Percentiles rank a stretch among this genome's conserved stretches.
These are phyloP conservation scores for Coilia nasus DNA, from an alignment of 2,797 vertebrate genomes.

Conservation along the genomic window DNA sequence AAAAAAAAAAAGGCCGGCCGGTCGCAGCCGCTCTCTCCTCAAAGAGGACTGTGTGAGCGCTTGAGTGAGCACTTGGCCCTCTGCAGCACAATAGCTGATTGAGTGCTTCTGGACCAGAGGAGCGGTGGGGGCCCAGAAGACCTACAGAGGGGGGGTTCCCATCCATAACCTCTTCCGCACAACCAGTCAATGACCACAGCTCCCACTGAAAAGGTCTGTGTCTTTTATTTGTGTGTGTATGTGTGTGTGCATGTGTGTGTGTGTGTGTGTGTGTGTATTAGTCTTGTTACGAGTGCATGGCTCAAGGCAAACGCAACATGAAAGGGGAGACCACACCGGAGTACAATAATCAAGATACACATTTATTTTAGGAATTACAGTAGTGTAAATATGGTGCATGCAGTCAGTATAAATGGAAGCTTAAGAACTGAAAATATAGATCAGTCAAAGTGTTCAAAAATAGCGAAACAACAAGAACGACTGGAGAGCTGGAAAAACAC, in stretches of 20 bases:
- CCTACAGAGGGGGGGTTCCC: not conserved
- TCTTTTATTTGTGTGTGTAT: not conserved
- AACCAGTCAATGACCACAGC: conserved; percentile 1
- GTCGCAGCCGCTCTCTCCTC: conserved; percentile 24
- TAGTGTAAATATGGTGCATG: too few relatives aligned
- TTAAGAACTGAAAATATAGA: too few relatives aligned
- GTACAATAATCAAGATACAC: too few relatives aligned
- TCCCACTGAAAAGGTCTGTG: not conserved
- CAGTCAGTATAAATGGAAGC: too few relatives aligned
- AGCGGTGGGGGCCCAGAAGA: not conserved
- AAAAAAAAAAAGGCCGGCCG: not conserved
- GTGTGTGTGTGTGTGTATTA: not conserved
- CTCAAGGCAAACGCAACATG: too few relatives aligned
- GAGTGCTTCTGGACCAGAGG: conserved; percentile 18
- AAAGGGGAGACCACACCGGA: too few relatives aligned
- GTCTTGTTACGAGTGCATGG: too few relatives aligned
- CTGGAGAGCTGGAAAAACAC: too few relatives aligned
- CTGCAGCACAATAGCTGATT: conserved; percentile 46
- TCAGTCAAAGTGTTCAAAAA: too few relatives aligned
- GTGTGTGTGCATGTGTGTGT: not conserved
- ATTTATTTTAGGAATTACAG: too few relatives aligned
- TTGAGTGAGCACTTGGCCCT: conserved; percentile 43
- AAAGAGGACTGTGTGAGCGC: conserved; percentile 30
- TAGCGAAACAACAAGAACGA: too few relatives aligned
- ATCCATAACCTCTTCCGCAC: not conserved